phyloP scores from a whole-genome alignment of 2,888 invertebrate genomes.

The Bellardia pandia region DNA sequence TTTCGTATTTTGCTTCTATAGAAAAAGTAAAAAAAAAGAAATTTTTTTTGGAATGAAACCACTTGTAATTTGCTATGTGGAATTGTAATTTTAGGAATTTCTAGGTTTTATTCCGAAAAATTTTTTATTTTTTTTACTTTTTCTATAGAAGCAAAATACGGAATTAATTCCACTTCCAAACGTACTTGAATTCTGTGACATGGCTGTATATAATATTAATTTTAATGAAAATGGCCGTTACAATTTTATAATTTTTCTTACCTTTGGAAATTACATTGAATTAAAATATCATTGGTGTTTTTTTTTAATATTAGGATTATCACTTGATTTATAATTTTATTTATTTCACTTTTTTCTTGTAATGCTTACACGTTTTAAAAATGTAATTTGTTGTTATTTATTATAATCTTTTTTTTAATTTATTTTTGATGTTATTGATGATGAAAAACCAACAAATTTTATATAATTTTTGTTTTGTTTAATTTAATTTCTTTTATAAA shows the following conservation, averaged over 20 bases:
- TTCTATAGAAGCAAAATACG: too few relatives aligned
- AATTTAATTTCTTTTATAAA: conserved; percentile 35
- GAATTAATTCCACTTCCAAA: too few relatives aligned
- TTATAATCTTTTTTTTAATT: background rate
- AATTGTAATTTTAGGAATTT: too few relatives aligned
- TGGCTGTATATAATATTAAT: too few relatives aligned
- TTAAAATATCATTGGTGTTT: conserved; percentile 16
- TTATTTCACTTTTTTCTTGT: conserved; percentile 50
- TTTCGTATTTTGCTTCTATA: too few relatives aligned
- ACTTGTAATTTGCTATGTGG: too few relatives aligned
- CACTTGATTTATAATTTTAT: conserved; percentile 65
- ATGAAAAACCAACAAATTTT: conserved; percentile 63
- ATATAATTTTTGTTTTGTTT: background rate
- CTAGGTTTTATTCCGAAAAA: too few relatives aligned
- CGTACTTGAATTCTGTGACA: too few relatives aligned
- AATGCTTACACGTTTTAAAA: conserved; percentile 47
- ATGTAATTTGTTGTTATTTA: background rate
- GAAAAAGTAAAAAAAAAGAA: too few relatives aligned
- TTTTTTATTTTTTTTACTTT: too few relatives aligned
- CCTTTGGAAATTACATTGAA: background rate
- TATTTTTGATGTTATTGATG: conserved; percentile 55
- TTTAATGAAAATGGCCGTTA: too few relatives aligned
- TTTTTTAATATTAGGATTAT: conserved; percentile 51
- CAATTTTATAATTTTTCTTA: background rate
- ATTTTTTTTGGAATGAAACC: too few relatives aligned